Conservation (phyloP, 2,797 vertebrate genomes). For the Girardinus metallicus region DNA sequence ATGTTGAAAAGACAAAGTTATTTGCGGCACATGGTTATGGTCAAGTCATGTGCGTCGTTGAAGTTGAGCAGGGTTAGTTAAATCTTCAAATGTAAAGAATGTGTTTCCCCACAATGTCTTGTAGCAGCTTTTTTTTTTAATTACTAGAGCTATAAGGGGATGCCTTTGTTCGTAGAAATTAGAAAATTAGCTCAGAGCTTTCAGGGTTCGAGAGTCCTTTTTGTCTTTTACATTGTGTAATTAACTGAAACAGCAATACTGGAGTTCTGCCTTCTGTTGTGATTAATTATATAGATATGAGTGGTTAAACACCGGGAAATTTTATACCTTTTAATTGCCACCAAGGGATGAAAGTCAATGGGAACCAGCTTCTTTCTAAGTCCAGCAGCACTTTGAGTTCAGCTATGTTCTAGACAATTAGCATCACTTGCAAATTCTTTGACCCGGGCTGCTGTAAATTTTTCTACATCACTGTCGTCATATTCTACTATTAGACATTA, state of each 20-base stretch:
- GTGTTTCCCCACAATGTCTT: background rate
- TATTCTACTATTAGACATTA: background rate
- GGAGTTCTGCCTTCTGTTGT: background rate
- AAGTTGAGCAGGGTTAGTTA: background rate
- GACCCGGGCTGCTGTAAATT: background rate
- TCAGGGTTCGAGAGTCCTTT: background rate
- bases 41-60: background rate
- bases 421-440: background rate
- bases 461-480: background rate
- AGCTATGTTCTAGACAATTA: background rate
- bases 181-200: background rate
- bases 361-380: background rate
- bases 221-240: background rate
- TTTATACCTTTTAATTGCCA: background rate
- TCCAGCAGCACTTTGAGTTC: background rate
- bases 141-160: background rate
- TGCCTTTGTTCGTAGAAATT: background rate
- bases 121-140: background rate
- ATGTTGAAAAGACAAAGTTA: background rate
- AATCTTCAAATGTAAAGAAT: background rate
- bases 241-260: background rate
- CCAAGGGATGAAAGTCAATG: background rate
- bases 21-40: background rate
- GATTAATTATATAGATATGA: background rate
- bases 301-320: background rate